Conservation (phyloP, 2,888 invertebrate species). For the Marronus borbonicus region DNA sequence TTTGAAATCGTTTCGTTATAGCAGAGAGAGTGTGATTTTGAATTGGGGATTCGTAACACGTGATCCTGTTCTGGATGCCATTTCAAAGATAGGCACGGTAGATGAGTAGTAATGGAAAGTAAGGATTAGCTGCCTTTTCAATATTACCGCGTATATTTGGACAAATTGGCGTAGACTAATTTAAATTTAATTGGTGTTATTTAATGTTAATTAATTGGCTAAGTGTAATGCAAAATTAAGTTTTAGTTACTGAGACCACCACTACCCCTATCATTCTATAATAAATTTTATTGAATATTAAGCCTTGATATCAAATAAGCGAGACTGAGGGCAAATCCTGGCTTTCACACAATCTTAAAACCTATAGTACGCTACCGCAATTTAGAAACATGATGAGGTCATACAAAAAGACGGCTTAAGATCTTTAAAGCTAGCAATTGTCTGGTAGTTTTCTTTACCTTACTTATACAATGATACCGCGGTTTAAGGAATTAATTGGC, state of each 20-base stretch:
- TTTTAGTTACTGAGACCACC: neutral
- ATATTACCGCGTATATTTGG: neutral
- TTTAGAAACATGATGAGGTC: too few species aligned
- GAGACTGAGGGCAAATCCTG: too few species aligned
- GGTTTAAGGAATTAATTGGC: too few species aligned
- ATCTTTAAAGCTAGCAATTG: too few species aligned
- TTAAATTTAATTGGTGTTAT: neutral
- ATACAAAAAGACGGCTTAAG: too few species aligned
- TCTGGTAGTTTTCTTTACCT: too few species aligned
- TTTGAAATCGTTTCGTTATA: slow-evolving; percentile 5
- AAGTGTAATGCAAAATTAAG: neutral
- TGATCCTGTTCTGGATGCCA: neutral
- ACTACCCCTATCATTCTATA: too few species aligned
- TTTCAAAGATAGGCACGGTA: neutral
- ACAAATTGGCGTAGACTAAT: neutral
- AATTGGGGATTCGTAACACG: neutral
- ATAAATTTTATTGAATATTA: too few species aligned
- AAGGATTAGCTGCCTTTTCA: neutral
- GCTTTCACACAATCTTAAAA: too few species aligned
- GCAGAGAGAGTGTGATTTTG: neutral
- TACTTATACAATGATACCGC: too few species aligned
- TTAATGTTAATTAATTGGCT: neutral
- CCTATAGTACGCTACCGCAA: too few species aligned
- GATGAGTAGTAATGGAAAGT: neutral
- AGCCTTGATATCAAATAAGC: too few species aligned